Percentiles rank a stretch among this genome's conserved stretches.
Evolutionary conservation across 2,113 vertebrate species (phyloP).

Genomic region (Machaerirhynchus nigripectus): DNA sequence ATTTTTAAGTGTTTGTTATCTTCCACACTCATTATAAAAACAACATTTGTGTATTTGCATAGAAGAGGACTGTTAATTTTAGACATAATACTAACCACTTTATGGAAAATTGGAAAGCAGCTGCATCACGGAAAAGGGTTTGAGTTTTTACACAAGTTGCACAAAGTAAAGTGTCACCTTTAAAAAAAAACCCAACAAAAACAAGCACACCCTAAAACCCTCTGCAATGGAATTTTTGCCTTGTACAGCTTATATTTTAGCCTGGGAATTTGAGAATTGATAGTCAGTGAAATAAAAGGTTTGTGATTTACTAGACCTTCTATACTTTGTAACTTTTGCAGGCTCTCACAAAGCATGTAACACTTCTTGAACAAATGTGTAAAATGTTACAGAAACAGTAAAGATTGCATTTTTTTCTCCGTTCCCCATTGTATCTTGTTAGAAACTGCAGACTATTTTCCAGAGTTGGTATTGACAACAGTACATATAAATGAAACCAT

Average conservation of each 20-base stretch:
- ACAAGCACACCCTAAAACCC: background rate
- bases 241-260: background rate
- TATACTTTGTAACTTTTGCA: background rate
- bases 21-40: conserved; percentile 12
- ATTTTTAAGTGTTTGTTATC: conserved; percentile 36
- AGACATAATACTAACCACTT: background rate
- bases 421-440: background rate
- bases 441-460: background rate
- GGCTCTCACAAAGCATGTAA: background rate
- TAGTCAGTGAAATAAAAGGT: conserved; percentile 5
- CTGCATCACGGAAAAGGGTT: background rate
- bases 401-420: background rate
- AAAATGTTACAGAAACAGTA: background rate
- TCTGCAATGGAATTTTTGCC: background rate
- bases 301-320: background rate
- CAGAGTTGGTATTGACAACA: background rate
- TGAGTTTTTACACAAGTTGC: background rate
- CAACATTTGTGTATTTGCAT: background rate
- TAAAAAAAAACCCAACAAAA: background rate
- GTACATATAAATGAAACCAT: background rate
- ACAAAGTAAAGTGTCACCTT: background rate
- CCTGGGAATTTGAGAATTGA: background rate
- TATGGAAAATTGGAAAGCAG: background rate
- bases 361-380: background rate
- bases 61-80: background rate